Conservation (phyloP, 64 coral and sea anemone genomes). For the Exaiptasia diaphana region DNA sequence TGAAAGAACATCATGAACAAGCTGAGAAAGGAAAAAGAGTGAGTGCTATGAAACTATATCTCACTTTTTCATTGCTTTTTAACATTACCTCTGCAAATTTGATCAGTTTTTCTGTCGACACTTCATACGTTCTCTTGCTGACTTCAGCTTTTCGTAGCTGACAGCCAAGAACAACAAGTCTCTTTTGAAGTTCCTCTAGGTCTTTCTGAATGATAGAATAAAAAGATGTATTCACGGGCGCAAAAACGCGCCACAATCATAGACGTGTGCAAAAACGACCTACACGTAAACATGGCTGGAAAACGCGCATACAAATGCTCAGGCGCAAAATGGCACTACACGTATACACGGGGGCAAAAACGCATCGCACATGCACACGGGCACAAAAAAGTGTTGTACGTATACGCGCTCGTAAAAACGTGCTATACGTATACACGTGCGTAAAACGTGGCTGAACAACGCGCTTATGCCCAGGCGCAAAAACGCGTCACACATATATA, state of each 20-base stretch:
- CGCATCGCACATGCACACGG: too few species aligned
- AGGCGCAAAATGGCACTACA: too few species aligned
- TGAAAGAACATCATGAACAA: constrained; percentile 76
- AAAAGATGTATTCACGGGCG: neutral
- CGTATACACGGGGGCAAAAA: too few species aligned
- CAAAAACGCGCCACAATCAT: too few species aligned
- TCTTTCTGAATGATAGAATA: constrained; percentile 64
- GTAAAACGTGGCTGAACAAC: too few species aligned
- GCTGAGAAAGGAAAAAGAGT: constrained; percentile 40
- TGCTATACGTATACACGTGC: too few species aligned
- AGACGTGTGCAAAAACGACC: neutral
- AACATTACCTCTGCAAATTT: constrained; percentile 77
- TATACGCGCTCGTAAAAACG: too few species aligned
- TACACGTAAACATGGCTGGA: neutral
- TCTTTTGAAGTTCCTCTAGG: constrained; percentile 87
- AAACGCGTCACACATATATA: too few species aligned
- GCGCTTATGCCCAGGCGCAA: too few species aligned
- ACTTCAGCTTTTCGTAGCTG: constrained; percentile 95
- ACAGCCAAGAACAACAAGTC: constrained; percentile 83
- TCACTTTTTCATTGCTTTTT: neutral
- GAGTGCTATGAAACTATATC: neutral
- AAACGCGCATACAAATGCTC: too few species aligned
- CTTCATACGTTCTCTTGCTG: constrained; percentile 96
- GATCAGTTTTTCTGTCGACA: constrained; percentile 86
- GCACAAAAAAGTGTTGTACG: too few species aligned